Percentiles rank a stretch among this genome's conserved stretches.
phyloP scores from a whole-genome alignment of 2,113 vertebrate genomes.

The Empidonax alnorum region DNA sequence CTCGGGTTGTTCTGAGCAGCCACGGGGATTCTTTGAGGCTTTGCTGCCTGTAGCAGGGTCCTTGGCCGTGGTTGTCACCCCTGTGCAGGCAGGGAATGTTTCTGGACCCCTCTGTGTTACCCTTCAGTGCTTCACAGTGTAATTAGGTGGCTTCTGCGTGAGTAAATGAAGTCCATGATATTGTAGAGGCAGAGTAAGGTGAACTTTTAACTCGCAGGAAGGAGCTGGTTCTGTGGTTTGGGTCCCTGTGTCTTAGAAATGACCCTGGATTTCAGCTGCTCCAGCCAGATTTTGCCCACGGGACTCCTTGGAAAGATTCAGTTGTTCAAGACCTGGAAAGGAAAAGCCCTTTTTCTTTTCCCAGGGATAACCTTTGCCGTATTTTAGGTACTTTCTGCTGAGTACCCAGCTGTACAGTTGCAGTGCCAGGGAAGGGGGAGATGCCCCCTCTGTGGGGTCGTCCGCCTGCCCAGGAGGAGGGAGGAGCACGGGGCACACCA shows the following conservation, averaged over 20 bases:
- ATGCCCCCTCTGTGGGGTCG: fast-evolving
- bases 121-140: fast-evolving
- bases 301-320: background rate
- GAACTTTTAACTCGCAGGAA: background rate
- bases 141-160: fast-evolving
- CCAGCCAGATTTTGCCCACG: background rate
- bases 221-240: background rate
- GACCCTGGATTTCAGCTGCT: conserved; percentile 17
- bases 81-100: background rate
- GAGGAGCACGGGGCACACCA: fast-evolving
- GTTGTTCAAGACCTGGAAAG: background rate
- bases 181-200: background rate
- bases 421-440: background rate
- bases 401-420: background rate
- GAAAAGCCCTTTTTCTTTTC: background rate
- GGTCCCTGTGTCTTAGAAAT: background rate
- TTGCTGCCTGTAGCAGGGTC: fast-evolving
- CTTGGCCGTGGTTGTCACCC: fast-evolving
- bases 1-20: background rate
- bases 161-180: background rate
- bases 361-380: background rate
- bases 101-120: background rate
- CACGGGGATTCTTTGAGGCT: fast-evolving
- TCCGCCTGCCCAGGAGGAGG: background rate
- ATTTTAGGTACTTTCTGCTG: background rate